Evolutionary conservation across 2,888 invertebrate species (phyloP), one percentile per base, ranked within the genome.

Genomic region (Oscheius sp.): DNA sequence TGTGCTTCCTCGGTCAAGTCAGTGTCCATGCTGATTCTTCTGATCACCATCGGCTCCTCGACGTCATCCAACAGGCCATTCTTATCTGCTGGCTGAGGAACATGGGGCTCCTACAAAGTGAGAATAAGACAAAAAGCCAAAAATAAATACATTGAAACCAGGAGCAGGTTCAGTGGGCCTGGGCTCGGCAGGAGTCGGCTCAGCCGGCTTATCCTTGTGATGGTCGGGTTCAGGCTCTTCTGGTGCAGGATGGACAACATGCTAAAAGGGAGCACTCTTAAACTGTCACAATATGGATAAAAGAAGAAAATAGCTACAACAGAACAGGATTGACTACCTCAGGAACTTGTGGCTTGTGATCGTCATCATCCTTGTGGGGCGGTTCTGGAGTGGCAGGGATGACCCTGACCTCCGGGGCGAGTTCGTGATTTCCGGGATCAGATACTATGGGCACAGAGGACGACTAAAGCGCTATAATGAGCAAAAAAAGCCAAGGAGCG

Each of bases 21-120:
- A 7, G 72, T 72, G 55, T 72, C 72, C 72, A 72, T 72, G 29
- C 72, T 72, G 55, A 72, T 66, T n/a, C 25, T 27, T n/a, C 53
- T 53, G 3, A 72, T 23, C 16, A 27, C 16, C 52, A 56, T 43
- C 0, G 72, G 72, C 16, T 70, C 72, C 18, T 66, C 72, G 6
- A 72, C 25, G 27, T 72, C 55, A 7, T 64, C 66, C 16, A 72
- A 43, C 23, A 72, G 56, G 7, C 72, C 72, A 45, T 23, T n/a
- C 13, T 64, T 64, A 2, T 43, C 66, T 2, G 45, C n/a, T 13
- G 13, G 23, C 21, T 72, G 72, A 25, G 72, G 72, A 7, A 41
- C 55, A 18, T 46, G 58, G 0, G 70, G 70, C 46, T 46, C 59
- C 70, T 70, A 45, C 27, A 66, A 66, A 1, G 16, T 7, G 5